A percentile compares a stretch with the other conserved stretches of the same genome.
phyloP scores from a whole-genome alignment of 2,888 invertebrate genomes.

The Blastobasis adustella region DNA sequence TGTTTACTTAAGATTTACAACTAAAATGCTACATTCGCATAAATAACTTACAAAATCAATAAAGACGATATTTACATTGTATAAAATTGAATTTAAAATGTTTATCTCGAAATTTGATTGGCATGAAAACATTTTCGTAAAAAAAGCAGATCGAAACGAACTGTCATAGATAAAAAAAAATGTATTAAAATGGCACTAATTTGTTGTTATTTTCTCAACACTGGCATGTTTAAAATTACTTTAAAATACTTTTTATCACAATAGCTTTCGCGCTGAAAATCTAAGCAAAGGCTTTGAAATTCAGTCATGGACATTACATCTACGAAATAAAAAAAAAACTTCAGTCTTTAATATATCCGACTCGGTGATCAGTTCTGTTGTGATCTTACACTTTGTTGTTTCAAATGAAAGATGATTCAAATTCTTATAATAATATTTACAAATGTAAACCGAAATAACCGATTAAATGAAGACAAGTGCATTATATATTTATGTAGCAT shows the following conservation, averaged over 20 bases:
- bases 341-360: slow-evolving; percentile 66
- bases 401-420: not conserved
- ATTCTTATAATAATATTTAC: slow-evolving; percentile 3
- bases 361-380: slow-evolving; percentile 31
- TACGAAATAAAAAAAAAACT: slow-evolving; percentile 50
- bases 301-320: slow-evolving; percentile 54
- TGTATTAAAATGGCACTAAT: slow-evolving; percentile 52
- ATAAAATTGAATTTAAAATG: slow-evolving; percentile 31
- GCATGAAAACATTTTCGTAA: slow-evolving; percentile 28
- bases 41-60: slow-evolving; percentile 64
- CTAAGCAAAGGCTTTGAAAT: slow-evolving; percentile 47
- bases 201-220: slow-evolving; percentile 23
- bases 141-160: slow-evolving; percentile 27
- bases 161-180: slow-evolving; percentile 55
- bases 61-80: slow-evolving; percentile 59
- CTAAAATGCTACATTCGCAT: slow-evolving; percentile 64
- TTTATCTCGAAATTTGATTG: slow-evolving; percentile 26
- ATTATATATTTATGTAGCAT: too few relatives aligned
- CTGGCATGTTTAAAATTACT: slow-evolving; percentile 39
- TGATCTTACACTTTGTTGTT: slow-evolving; percentile 15
- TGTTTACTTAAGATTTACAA: slow-evolving; percentile 48
- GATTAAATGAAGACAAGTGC: too few relatives aligned
- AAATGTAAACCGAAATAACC: too few relatives aligned
- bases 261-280: slow-evolving; percentile 50
- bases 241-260: slow-evolving; percentile 68